A percentile compares a stretch with the other conserved stretches of the same genome.
phyloP scores from a whole-genome alignment of 53 echinoderm and acorn worm genomes.

The Mesocentrotus franciscanus region DNA sequence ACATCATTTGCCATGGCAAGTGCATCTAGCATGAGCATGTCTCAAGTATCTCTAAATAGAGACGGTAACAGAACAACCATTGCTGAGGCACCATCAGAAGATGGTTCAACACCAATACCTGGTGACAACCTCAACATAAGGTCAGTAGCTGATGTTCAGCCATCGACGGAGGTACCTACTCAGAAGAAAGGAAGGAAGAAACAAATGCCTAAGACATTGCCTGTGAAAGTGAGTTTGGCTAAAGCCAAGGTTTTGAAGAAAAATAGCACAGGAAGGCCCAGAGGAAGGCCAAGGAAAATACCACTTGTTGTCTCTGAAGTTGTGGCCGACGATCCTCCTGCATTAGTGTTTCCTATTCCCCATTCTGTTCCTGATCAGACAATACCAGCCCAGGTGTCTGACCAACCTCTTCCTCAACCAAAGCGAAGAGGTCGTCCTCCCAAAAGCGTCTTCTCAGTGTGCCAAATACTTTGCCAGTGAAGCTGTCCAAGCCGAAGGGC shows the following conservation, averaged over 20 bases:
- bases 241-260: slow-evolving; percentile 37
- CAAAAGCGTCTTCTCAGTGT: slow-evolving; percentile 31
- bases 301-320: slow-evolving; percentile 28
- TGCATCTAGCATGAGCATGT: neutral
- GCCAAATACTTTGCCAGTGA: slow-evolving; percentile 37
- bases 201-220: slow-evolving; percentile 9
- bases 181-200: slow-evolving; percentile 60
- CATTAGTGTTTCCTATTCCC: neutral
- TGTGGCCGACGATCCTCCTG: neutral
- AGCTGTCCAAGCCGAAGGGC: slow-evolving; percentile 69
- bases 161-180: neutral
- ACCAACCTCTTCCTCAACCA: slow-evolving; percentile 24
- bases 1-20: slow-evolving; percentile 27
- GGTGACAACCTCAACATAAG: neutral
- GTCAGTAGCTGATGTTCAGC: neutral
- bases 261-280: slow-evolving; percentile 30
- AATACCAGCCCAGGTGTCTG: neutral
- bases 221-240: slow-evolving; percentile 7
- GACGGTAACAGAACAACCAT: neutral
- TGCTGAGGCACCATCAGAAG: neutral
- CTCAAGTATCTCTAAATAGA: neutral
- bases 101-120: neutral
- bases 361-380: neutral
- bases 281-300: slow-evolving; percentile 48
- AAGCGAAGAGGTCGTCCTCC: slow-evolving; percentile 76